Percentiles rank a stretch among this genome's conserved stretches.
Conservation (phyloP, 2,888 invertebrate species). For the Agrypnus murinus region DNA sequence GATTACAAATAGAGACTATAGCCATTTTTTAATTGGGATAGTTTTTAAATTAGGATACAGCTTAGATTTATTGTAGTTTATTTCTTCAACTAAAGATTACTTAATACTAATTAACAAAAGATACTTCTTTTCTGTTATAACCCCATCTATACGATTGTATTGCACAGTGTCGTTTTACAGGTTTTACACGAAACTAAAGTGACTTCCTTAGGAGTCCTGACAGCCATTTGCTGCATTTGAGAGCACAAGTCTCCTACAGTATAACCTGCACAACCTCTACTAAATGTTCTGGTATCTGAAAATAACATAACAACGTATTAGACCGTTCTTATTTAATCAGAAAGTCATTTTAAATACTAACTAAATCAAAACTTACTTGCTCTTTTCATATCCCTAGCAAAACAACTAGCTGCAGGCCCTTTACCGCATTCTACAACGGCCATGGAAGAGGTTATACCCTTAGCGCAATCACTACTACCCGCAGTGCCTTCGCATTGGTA, state of each 20-base stretch:
- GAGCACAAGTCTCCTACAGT: conserved; percentile 4
- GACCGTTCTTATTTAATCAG: too few species aligned
- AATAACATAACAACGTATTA: too few species aligned
- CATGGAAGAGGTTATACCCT: conserved; percentile 25
- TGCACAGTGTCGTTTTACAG: background rate
- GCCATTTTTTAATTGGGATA: too few species aligned
- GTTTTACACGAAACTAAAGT: conserved; percentile 6
- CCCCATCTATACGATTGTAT: too few species aligned
- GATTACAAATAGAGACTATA: too few species aligned
- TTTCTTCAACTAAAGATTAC: too few species aligned
- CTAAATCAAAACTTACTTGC: conserved; percentile 28
- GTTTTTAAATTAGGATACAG: too few species aligned
- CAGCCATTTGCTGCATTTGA: conserved; percentile 3
- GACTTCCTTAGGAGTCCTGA: conserved; percentile 5
- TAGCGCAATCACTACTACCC: conserved; percentile 22
- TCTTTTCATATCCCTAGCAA: background rate
- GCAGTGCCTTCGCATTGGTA: conserved; percentile 28
- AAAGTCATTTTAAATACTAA: too few species aligned
- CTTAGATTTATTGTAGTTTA: too few species aligned
- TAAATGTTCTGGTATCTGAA: conserved; percentile 7
- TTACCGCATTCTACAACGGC: conserved; percentile 10
- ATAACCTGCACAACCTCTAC: conserved; percentile 28
- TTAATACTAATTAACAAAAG: too few species aligned
- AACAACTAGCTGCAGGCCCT: conserved; percentile 4
- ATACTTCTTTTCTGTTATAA: too few species aligned